Evolutionary conservation across 23 tunicate species (phyloP).

Genomic region (Styela clava): DNA sequence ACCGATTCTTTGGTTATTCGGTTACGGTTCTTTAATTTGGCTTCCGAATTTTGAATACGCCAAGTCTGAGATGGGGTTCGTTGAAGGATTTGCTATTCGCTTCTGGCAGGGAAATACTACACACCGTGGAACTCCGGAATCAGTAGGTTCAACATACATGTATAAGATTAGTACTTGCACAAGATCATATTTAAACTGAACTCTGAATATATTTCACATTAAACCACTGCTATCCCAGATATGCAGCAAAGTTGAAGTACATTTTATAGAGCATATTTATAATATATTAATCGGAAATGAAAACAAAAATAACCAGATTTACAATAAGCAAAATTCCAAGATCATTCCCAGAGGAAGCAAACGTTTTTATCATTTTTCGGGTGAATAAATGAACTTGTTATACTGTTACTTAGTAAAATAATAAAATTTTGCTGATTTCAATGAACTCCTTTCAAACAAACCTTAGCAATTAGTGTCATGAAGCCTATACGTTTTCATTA

Average conservation of each 20-base stretch:
- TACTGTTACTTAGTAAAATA: no score
- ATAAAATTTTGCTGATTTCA: no score
- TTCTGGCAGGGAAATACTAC: slow-evolving; percentile 67
- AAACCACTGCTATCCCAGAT: not conserved
- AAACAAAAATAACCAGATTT: no score
- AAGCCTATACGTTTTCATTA: no score
- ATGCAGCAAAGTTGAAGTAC: not conserved
- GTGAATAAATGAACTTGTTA: no score
- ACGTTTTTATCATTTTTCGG: no score
- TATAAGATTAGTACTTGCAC: not conserved
- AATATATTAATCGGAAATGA: no score
- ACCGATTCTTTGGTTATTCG: slow-evolving; percentile 50
- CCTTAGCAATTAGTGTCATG: no score
- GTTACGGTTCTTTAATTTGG: slow-evolving; percentile 88
- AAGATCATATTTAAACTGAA: not conserved
- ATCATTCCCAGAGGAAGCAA: no score
- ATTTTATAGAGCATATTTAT: not conserved
- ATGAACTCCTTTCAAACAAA: no score
- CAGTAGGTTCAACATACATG: slow-evolving; percentile 27
- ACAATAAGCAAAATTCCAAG: no score
- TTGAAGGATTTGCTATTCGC: slow-evolving; percentile 43
- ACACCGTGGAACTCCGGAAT: slow-evolving; percentile 66
- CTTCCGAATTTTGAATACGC: slow-evolving; percentile 52
- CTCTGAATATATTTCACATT: not conserved
- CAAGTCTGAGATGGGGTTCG: slow-evolving; percentile 26